Conservation (phyloP, 2,888 invertebrate genomes). For the Tethea ocularis region DNA sequence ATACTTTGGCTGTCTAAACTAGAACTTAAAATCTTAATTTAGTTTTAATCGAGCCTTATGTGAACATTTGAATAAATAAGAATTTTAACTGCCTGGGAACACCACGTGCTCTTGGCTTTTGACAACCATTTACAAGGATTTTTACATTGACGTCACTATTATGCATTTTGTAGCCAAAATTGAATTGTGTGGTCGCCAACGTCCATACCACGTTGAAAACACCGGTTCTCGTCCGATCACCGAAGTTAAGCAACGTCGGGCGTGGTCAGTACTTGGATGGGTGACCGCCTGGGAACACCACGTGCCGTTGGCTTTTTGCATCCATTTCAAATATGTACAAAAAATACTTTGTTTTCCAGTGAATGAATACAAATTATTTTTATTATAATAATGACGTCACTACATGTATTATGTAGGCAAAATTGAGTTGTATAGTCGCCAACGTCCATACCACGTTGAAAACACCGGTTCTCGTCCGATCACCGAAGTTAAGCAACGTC, state of each 20-base stretch:
- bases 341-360: no score
- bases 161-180: neutral
- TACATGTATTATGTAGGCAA: no score
- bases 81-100: no score
- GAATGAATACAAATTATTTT: no score
- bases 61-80: no score
- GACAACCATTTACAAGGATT: neutral
- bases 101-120: no score
- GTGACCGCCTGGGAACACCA: conserved; percentile 58
- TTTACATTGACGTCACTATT: no score
- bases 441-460: conserved; percentile 70
- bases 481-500: conserved; percentile 76
- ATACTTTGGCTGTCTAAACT: no score
- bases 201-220: conserved; percentile 28
- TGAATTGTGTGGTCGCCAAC: conserved; percentile 17
- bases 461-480: conserved; percentile 77
- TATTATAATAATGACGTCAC: no score
- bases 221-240: conserved; percentile 79
- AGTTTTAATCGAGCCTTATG: no score
- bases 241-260: conserved; percentile 76
- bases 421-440: conserved; percentile 32
- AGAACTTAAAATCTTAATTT: no score
- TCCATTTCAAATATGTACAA: no score
- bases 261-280: conserved; percentile 71
- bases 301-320: conserved; percentile 48